Percentiles rank a stretch among this genome's conserved stretches.
phyloP scores from a whole-genome alignment of 2,113 vertebrate genomes.

The Oryzias celebensis region DNA sequence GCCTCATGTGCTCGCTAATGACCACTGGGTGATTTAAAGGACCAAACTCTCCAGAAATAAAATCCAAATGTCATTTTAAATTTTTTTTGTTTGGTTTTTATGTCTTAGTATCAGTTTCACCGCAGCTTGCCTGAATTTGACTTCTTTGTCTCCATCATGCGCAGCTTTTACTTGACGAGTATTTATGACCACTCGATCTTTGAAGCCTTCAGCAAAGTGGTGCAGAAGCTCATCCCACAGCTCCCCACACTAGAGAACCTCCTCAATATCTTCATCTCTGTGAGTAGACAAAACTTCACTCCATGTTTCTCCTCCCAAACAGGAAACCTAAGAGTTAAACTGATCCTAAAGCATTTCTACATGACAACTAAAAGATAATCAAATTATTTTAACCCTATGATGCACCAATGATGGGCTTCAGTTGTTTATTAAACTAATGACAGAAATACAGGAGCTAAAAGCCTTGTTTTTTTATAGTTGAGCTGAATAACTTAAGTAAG shows the following conservation, averaged over 20 bases:
- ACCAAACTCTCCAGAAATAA: conserved; percentile 8
- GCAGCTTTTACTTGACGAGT: conserved; percentile 98
- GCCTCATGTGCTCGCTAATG: conserved; percentile 51
- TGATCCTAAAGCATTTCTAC: too few relatives aligned
- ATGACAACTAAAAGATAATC: background rate
- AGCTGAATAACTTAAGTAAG: too few relatives aligned
- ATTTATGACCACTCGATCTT: conserved; percentile 99
- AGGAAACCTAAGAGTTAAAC: too few relatives aligned
- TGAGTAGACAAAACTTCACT: conserved; percentile 73
- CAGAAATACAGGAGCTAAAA: background rate
- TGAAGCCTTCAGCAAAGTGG: conserved; percentile 99
- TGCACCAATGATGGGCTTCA: background rate
- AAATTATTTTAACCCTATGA: background rate
- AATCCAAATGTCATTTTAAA: background rate
- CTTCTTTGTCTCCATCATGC: conserved; percentile 38
- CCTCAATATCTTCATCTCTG: conserved; percentile 99
- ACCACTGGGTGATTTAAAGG: conserved; percentile 21
- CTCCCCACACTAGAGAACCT: conserved; percentile 98
- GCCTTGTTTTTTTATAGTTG: too few relatives aligned
- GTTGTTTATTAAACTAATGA: background rate
- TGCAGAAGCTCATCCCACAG: conserved; percentile 98
- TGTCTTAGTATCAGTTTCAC: too few relatives aligned
- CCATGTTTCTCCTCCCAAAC: background rate
- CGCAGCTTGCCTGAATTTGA: conserved; percentile 3
- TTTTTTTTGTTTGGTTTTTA: too few relatives aligned